Evolutionary conservation across 2,113 vertebrate species (phyloP), one percentile per base, ranked within the genome.

Genomic region (Labrus mixtus): DNA sequence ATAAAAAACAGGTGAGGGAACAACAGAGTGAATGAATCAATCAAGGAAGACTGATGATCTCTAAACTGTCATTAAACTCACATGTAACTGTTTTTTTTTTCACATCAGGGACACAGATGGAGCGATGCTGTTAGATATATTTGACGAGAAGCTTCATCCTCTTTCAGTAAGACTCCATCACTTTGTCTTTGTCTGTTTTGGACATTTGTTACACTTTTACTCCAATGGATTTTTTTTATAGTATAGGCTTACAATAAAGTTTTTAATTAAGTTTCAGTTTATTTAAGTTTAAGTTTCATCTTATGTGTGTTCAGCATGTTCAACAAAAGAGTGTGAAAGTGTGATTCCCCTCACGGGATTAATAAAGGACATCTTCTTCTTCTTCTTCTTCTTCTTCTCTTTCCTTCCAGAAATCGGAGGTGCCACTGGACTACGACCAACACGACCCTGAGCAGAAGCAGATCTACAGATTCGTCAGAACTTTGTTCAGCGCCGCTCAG

Each of bases 71-170:
- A 19, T 43, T 7, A 41, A 41, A 65, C 51, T 15, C 17, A 15
- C 19, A 6, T 29, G 8, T 10, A 1, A 9, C 9, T n/a, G 10
- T n/a, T n/a, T 68, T 10, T 55, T 17, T 61, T 74, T n/a, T 68
- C 10, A 0, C 79, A 89, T 10, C 74, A 98, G 98, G 94, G 96
- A 97, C 88, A 88, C 93, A 88, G 96, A 97, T 0, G 96, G 96
- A 87, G 95, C 95, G 87, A 96, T 95, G 95, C 92, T 97, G 76
- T 91, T 97, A 86, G 98, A 99, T 82, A 99, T 99, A 90, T 99
- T 99, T 93, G 97, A 99, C 92, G 98, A 99, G 93, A 99, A 96
- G 90, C 97, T 97, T 84, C 98, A 99, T 82, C 98, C 98, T 77
- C 96, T 99, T 73, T 95, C 98, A 85, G 98, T 99, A 95, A 89